Evolutionary conservation across 2,113 vertebrate genomes (phyloP).

Genomic region (Chamaetylas fuelleborni): DNA sequence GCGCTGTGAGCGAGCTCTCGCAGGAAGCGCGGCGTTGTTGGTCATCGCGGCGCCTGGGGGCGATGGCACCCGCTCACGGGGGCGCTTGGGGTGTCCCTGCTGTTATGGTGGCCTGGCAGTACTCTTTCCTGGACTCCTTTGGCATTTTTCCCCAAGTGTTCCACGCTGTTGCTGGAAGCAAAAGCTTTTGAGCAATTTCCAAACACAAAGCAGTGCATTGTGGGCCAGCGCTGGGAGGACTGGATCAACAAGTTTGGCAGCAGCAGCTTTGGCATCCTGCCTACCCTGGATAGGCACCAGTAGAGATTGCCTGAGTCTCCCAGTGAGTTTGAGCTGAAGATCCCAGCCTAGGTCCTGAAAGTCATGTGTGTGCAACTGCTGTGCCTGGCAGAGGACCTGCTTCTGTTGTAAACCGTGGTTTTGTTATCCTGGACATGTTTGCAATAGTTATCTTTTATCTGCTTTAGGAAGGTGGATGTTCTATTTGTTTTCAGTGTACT

Average conservation of each 20-base stretch:
- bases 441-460: background rate
- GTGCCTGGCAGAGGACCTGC: background rate
- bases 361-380: background rate
- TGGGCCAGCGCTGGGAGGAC: slow-evolving; percentile 42
- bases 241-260: slow-evolving; percentile 62
- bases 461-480: background rate
- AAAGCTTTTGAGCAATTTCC: slow-evolving; percentile 38
- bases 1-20: background rate
- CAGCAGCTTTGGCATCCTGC: slow-evolving; percentile 47
- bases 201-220: slow-evolving; percentile 29
- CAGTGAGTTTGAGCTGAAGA: background rate
- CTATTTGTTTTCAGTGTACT: background rate
- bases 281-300: slow-evolving; percentile 41
- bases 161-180: slow-evolving; percentile 10
- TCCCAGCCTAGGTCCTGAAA: background rate
- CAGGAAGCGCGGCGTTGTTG: rapidly evolving
- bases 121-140: background rate
- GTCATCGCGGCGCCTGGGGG: background rate
- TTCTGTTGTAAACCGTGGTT: background rate
- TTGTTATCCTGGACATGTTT: background rate
- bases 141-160: background rate
- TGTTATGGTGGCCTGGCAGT: background rate
- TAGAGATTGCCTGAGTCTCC: background rate
- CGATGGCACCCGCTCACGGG: background rate
- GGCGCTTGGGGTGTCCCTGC: background rate